Evolutionary conservation across 2,888 invertebrate species (phyloP), one percentile per base, ranked within the genome.

Genomic region (Aspidiotus rigidus): DNA sequence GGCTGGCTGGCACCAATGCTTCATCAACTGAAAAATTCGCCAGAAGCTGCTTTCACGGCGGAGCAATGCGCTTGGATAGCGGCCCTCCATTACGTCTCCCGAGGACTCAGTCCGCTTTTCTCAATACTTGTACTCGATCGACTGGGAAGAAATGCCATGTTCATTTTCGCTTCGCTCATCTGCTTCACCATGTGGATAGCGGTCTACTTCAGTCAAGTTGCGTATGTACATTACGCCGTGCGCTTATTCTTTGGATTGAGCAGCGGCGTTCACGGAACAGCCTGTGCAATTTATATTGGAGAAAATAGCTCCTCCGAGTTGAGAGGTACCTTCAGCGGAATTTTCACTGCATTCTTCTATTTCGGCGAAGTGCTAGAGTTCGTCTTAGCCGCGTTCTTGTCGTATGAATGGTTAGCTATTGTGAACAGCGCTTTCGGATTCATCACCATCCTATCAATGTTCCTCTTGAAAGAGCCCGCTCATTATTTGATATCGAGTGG

Each of bases 301-400:
- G 74, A 74, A 71, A 72, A 73, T 7, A 66, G 72, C n/a, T 69
- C 73, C 11, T 67, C 73, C 9, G 64, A 56, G 10, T 69, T 70
- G 28, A 71, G 74, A 8, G 74, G 74, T 10, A 71, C 73, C 9
- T 69, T 74, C 16, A 71, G 72, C 49, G 72, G 73, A n/a, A 63
- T 69, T 13, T 72, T 73, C 16, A 71, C 73, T 41, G 71, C 72
- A 13, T 72, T 72, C 72, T 72, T 74, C 7, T 73, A 74, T 61
- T 44, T 72, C 7, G 74, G 74, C 9, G 73, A 73, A 42, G 59
- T 74, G 8, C 42, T 73, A 6, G 73, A 73, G 62, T 74, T 73
- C 69, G 42, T 71, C 2, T 56, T 73, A 6, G 74, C 73, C 0
- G 73, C 73, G 57, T 72, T 71, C 49, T 70, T 73, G 5, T 71